Base-by-base conservation (phyloP, 2,113 vertebrate genomes). In the Bambusicola thoracicus region DNA sequence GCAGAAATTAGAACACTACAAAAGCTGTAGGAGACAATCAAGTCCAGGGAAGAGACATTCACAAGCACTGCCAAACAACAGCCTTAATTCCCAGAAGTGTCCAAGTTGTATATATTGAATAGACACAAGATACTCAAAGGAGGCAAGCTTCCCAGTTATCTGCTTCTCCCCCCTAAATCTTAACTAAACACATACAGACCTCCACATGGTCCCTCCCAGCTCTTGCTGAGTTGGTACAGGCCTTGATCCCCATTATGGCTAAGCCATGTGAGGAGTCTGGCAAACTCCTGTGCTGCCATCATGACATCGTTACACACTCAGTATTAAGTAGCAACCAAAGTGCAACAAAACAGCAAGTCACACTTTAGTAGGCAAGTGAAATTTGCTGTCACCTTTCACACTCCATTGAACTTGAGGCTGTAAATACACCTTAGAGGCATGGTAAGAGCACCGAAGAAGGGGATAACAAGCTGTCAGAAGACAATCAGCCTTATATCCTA, bases 251-350 rank as follows among this genome's bases (percentile, higher is more conserved):
- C 34, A 44, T 41, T 6, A 17, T 27, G 22, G 5, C 55, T 8
- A 13, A 55, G 34, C 34, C 15, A 25, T 1, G 2, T 1, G 7
- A 86, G 19, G 30, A 74, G 29, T 2, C 16, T 1, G 1, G 14
- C 7, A 59, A 89, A 78, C 63, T 14, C 13, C 56, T 56, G 19
- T 40, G 17, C 0, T 30, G 61, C 4, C 18, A 41, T 21, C 11
- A 22, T 1, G 10, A 79, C 18, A 8, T 3, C 32, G 13, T 43
- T 74, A 77, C 19, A 76, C 36, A 51, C 11, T 41, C 69, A 83
- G 12, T 24, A 59, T 18, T 51, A 76, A 32, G 13, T 7, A 85
- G 67, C 32, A 81, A 29, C 2, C 8, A 40, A 20, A 30, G 9
- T 4, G 2, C 65, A 94, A 78, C 4, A 59, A 22, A 82, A 43